Conservation (phyloP, 2,113 vertebrate species). For the Pelmatolapia mariae region DNA sequence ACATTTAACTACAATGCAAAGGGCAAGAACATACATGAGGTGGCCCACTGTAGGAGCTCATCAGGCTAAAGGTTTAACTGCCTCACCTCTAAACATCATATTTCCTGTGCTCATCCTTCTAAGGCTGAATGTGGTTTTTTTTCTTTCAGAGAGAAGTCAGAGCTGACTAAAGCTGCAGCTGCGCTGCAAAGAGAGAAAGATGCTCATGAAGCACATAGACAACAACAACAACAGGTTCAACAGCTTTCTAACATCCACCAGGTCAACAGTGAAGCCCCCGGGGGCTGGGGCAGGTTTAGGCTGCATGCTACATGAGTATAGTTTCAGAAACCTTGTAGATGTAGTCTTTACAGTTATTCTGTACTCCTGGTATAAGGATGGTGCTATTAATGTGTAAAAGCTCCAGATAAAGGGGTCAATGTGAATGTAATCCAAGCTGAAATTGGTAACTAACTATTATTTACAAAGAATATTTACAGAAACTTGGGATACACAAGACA, state of each 20-base stretch:
- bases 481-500: not conserved
- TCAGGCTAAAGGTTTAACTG: not conserved
- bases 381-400: not conserved
- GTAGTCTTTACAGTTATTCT: not conserved
- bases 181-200: conserved; percentile 64
- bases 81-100: not conserved
- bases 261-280: not conserved
- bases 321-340: not conserved
- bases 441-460: not conserved
- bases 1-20: not conserved
- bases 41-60: not conserved
- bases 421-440: not conserved
- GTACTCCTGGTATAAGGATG: not conserved
- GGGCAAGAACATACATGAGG: not conserved
- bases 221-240: conserved; percentile 61
- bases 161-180: conserved; percentile 36
- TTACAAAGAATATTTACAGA: not conserved
- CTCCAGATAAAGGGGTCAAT: not conserved
- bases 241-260: not conserved
- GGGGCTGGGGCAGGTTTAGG: not conserved
- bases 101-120: not conserved
- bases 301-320: not conserved
- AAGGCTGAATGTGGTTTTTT: not conserved
- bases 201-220: conserved; percentile 46
- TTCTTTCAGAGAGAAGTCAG: conserved; percentile 57